Evolutionary conservation across 2,113 vertebrate species (phyloP), one percentile per base, ranked within the genome.

Genomic region (Shinisaurus crocodilurus): DNA sequence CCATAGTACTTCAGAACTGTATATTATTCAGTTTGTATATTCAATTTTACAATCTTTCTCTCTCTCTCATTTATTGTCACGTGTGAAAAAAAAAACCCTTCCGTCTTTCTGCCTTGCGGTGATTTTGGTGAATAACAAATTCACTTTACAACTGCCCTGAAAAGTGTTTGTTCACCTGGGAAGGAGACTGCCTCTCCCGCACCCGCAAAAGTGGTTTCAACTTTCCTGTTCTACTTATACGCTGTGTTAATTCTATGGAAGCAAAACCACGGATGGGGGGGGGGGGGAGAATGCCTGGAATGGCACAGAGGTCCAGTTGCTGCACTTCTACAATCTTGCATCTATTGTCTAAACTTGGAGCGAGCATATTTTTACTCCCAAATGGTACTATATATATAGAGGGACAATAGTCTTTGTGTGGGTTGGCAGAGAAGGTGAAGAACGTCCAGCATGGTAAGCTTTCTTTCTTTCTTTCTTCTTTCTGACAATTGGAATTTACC

Each of bases 291-390:
- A 96, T 96, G 96, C 93, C 89, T 96, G 96, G 94, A 94, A 96
- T 95, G 94, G 92, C 92, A 92, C 83, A 92, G 94, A 92, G 95
- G 94, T 96, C 95, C 92, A 94, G 90, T 96, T 96, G 96, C 95
- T 92, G 92, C 92, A 94, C 93, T 96, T 96, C 94, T 95, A 93
- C 94, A 95, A 92, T 91, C 95, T 95, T 94, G 94, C 93, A 95
- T 96, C 96, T 91, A 96, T 96, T 96, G 96, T 97, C 97, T 97
- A 97, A 96, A 97, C 96, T 97, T 96, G 96, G 97, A 96, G 88
- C 91, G 83, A 95, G 93, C 94, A 90, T 96, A 96, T 95, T 96
- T 96, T 96, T 96, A 90, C 93, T 95, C 95, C 91, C 90, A 89
- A 88, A 95, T 89, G 83, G 85, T 91, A 80, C 95, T 96, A 96